A percentile compares a stretch with the other conserved stretches of the same genome.
Evolutionary conservation across 1,140 invertebrate species (phyloP).

Genomic region (Lepidurus packardi): DNA sequence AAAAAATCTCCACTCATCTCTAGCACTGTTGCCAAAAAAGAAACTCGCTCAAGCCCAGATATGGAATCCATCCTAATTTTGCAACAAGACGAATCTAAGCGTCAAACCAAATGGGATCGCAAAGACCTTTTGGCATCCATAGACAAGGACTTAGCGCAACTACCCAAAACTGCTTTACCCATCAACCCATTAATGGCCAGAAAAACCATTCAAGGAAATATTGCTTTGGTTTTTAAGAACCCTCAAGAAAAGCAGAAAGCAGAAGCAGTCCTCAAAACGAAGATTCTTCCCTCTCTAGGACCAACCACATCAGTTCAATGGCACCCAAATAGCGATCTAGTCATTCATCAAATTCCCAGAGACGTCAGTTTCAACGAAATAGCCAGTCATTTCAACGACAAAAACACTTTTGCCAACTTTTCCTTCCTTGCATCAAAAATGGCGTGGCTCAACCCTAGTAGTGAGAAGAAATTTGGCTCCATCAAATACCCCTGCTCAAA

Average conservation of each 20-base stretch:
- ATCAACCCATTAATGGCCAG: not conserved
- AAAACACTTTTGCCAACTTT: not conserved
- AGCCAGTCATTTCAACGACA: conserved; percentile 3
- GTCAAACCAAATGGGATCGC: no score
- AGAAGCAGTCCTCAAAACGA: not conserved
- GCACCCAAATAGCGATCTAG: not conserved
- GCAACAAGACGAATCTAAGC: no score
- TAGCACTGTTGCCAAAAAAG: no score
- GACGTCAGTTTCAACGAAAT: not conserved
- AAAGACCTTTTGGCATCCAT: no score
- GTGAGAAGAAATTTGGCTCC: not conserved
- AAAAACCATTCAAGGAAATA: not conserved
- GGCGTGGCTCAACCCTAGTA: not conserved
- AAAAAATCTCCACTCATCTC: no score
- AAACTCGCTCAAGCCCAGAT: no score
- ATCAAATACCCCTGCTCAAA: not conserved
- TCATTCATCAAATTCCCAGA: conserved; percentile 21
- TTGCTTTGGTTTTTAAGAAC: not conserved
- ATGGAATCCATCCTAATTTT: no score
- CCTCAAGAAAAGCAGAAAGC: not conserved
- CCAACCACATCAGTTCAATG: not conserved
- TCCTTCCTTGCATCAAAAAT: not conserved
- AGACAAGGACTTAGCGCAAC: no score
- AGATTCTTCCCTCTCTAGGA: not conserved
- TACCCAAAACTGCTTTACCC: no score